Evolutionary conservation across 2,888 invertebrate genomes (phyloP).

Genomic region (Anagyrus pseudococci): DNA sequence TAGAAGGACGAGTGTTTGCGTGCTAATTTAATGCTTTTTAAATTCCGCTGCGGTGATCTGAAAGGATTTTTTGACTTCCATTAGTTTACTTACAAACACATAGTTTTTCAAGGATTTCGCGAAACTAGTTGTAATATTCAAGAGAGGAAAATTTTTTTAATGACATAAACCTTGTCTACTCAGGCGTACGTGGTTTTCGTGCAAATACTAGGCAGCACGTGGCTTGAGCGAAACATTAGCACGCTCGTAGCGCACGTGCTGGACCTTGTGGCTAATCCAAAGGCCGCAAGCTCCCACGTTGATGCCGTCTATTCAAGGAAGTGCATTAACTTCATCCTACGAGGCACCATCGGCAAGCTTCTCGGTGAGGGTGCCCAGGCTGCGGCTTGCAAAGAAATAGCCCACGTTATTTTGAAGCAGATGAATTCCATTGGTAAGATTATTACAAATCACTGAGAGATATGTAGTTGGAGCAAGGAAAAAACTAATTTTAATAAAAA

Average conservation of each 20-base stretch:
- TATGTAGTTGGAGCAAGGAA: no score
- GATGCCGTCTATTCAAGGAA: conserved; percentile 98
- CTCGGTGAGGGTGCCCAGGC: conserved; percentile 97
- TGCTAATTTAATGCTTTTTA: no score
- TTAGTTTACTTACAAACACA: no score
- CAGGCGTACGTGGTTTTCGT: conserved; percentile 96
- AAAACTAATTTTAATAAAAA: background rate
- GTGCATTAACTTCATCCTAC: conserved; percentile 94
- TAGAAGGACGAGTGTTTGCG: no score
- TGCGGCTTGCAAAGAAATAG: conserved; percentile 92
- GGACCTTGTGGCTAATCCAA: conserved; percentile 93
- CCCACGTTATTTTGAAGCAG: conserved; percentile 89
- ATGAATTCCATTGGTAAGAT: conserved; percentile 83
- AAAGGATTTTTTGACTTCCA: no score
- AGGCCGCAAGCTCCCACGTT: conserved; percentile 94
- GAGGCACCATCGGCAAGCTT: conserved; percentile 91
- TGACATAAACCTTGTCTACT: background rate
- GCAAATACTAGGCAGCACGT: conserved; percentile 89
- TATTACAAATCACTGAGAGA: no score
- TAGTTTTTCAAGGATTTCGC: no score
- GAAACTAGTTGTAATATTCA: no score
- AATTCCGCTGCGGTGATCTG: no score
- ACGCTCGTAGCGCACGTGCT: conserved; percentile 87
- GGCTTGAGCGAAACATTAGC: conserved; percentile 92
- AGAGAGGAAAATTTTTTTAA: background rate